These are phyloP conservation scores for Zaprionus ornatus DNA, from an alignment of 1,140 invertebrate species.

Conservation along the genomic window DNA sequence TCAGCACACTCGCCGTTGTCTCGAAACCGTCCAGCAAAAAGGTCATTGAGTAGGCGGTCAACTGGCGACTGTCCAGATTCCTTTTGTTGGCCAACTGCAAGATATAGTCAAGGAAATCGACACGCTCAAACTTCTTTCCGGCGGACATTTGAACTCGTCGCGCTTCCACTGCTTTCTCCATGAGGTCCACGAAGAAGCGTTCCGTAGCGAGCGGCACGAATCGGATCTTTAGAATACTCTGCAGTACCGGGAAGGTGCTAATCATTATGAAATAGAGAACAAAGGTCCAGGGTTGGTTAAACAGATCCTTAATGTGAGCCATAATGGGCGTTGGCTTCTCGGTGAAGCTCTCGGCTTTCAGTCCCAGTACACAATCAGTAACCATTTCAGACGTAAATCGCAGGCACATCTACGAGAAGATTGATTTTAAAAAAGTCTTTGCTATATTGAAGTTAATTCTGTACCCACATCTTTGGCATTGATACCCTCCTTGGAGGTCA, in stretches of 20 bases:
- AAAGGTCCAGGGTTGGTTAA: slow-evolving; percentile 47
- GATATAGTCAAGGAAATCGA: slow-evolving; percentile 83
- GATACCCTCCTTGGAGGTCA: slow-evolving; percentile 41
- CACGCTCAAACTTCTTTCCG: slow-evolving; percentile 56
- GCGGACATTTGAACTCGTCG: slow-evolving; percentile 49
- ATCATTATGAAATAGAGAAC: slow-evolving; percentile 45
- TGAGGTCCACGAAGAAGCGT: slow-evolving; percentile 74
- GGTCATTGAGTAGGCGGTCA: slow-evolving; percentile 71
- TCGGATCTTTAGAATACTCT: slow-evolving; percentile 41
- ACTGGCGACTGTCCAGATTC: slow-evolving; percentile 43
- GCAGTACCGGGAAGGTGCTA: slow-evolving; percentile 50
- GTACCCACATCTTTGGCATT: slow-evolving; percentile 63
- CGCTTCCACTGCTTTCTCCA: slow-evolving; percentile 65
- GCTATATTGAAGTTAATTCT: neutral
- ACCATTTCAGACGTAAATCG: slow-evolving; percentile 85
- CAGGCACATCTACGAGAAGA: slow-evolving; percentile 56
- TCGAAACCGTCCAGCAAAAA: slow-evolving; percentile 79
- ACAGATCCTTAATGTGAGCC: slow-evolving; percentile 53
- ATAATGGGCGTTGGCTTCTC: slow-evolving; percentile 61
- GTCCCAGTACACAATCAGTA: slow-evolving; percentile 84
- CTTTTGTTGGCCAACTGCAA: slow-evolving; percentile 76
- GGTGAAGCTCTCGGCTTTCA: slow-evolving; percentile 81
- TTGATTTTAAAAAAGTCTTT: too few relatives aligned
- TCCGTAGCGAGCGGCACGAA: slow-evolving; percentile 55
- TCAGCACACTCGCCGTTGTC: slow-evolving; percentile 59